These are phyloP conservation scores for Ramphastos sulfuratus DNA, from an alignment of 2,113 vertebrate genomes.

Conservation along the genomic window DNA sequence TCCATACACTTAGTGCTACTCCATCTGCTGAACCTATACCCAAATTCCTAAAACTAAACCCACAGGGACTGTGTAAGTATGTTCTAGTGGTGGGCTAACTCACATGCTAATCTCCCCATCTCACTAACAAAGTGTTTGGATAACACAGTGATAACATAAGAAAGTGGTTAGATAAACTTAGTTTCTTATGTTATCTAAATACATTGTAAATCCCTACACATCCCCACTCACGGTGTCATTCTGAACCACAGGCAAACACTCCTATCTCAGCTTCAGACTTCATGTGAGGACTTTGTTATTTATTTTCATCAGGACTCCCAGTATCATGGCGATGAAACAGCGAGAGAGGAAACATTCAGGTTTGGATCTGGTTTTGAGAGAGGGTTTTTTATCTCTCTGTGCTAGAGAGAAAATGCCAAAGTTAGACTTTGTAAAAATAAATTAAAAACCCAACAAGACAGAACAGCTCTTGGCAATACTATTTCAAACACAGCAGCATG, in stretches of 20 bases:
- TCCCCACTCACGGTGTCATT: neutral
- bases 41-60: neutral
- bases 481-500: neutral
- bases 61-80: neutral
- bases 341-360: neutral
- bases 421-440: neutral
- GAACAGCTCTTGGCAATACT: neutral
- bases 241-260: neutral
- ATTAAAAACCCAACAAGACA: neutral
- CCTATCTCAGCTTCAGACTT: neutral
- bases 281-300: neutral
- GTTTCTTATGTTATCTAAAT: neutral
- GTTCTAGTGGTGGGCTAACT: constrained; percentile 7
- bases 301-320: constrained; percentile 3
- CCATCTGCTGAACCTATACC: neutral
- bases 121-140: constrained; percentile 32
- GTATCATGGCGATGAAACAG: neutral
- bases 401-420: neutral
- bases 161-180: constrained; percentile 50
- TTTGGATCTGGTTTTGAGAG: neutral
- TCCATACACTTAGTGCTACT: neutral
- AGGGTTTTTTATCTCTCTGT: neutral
- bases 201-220: neutral
- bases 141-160: constrained; percentile 11
- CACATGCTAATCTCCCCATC: neutral